Conservation (phyloP, 2,113 vertebrate genomes). For the Erpornis zantholeuca region DNA sequence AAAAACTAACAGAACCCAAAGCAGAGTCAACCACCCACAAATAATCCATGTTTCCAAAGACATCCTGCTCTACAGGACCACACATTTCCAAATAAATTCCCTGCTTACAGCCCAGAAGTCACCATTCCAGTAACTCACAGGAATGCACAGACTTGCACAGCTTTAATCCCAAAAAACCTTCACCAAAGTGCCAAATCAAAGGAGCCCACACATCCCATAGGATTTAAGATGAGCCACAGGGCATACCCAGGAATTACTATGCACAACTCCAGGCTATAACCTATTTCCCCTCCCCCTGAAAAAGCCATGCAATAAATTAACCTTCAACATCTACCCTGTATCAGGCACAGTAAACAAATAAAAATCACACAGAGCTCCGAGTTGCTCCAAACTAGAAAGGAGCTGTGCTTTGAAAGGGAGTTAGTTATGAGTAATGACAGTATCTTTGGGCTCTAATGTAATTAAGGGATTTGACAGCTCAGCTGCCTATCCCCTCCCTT, state of each 20-base stretch:
- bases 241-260: background rate
- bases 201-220: background rate
- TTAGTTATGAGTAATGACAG: background rate
- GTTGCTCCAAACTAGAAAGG: background rate
- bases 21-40: background rate
- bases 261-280: background rate
- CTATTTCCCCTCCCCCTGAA: background rate
- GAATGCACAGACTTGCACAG: background rate
- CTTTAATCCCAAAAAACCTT: background rate
- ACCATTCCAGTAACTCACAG: background rate
- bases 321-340: background rate
- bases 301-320: background rate
- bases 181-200: background rate
- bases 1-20: background rate
- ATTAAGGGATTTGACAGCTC: constrained; percentile 8
- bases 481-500: background rate
- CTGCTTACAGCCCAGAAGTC: background rate
- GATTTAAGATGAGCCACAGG: background rate
- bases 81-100: background rate
- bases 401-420: background rate
- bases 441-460: background rate
- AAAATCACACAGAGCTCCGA: background rate
- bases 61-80: background rate
- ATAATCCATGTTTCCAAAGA: background rate
- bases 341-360: background rate